A percentile compares a stretch with the other conserved stretches of the same genome.
These are phyloP conservation scores for Momotus momota DNA, from an alignment of 2,797 vertebrate species.

Conservation along the genomic window DNA sequence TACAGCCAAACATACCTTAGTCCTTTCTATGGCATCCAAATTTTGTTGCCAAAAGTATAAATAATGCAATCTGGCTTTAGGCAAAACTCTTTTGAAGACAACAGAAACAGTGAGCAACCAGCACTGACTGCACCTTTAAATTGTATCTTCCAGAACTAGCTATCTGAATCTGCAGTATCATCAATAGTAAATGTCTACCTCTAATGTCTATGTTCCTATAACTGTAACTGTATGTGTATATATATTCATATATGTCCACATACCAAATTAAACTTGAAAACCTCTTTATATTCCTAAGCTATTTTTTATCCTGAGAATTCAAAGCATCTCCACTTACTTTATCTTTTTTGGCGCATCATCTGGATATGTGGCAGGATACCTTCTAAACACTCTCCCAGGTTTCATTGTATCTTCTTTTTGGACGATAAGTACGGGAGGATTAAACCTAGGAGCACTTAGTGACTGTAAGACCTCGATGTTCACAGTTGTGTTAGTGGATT, in stretches of 20 bases:
- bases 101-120: not conserved
- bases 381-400: slow-evolving; percentile 76
- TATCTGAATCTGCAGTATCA: not conserved
- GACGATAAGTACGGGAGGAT: not conserved
- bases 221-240: not conserved
- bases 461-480: slow-evolving; percentile 69
- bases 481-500: slow-evolving; percentile 32
- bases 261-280: not conserved
- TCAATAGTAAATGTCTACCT: not conserved
- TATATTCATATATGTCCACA: not conserved
- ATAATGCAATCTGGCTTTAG: not conserved
- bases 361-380: slow-evolving; percentile 72
- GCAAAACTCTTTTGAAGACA: not conserved
- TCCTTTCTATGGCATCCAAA: not conserved
- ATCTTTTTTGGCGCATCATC: slow-evolving; percentile 62
- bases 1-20: not conserved
- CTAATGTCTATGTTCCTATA: not conserved
- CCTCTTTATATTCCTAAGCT: not conserved
- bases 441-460: slow-evolving; percentile 81
- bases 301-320: not conserved
- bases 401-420: slow-evolving; percentile 76
- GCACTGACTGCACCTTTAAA: not conserved
- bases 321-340: slow-evolving; percentile 70
- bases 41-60: not conserved
- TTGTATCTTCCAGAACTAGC: not conserved